phyloP scores from a whole-genome alignment of 1,140 invertebrate species.

The Lineus longissimus region DNA sequence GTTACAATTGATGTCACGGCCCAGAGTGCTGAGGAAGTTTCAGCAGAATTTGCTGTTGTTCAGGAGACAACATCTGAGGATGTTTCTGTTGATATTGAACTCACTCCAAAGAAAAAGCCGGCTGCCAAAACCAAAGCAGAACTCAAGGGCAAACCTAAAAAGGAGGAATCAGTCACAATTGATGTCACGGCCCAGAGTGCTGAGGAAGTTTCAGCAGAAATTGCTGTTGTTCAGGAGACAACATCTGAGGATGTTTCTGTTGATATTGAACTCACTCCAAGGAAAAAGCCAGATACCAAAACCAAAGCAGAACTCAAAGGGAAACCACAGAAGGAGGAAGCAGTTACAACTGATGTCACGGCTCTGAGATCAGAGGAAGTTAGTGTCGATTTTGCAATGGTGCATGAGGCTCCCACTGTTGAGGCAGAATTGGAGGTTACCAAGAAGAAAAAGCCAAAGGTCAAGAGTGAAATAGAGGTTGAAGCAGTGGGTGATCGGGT shows the following conservation, averaged over 20 bases:
- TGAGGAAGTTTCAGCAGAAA: constrained; percentile 12
- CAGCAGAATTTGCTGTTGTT: constrained; percentile 18
- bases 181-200: neutral
- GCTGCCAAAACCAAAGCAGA: constrained; percentile 3
- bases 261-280: constrained; percentile 8
- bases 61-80: constrained; percentile 9
- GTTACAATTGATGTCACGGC: neutral
- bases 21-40: neutral
- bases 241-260: constrained; percentile 13
- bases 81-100: constrained; percentile 16
- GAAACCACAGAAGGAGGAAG: neutral
- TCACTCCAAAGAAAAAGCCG: constrained; percentile 9
- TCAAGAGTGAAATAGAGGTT: constrained; percentile 18
- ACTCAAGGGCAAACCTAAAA: neutral
- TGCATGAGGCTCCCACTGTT: constrained; percentile 9
- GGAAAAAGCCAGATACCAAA: constrained; percentile 8
- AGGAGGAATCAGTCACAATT: neutral
- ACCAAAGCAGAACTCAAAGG: constrained; percentile 7
- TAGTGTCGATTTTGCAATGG: constrained; percentile 8
- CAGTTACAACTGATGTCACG: constrained; percentile 7
- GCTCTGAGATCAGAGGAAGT: constrained; percentile 8
- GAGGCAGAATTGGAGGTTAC: constrained; percentile 15
- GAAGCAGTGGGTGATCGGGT: constrained; percentile 18
- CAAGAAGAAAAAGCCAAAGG: constrained; percentile 18
- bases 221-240: constrained; percentile 12